Evolutionary conservation across 2,797 vertebrate species (phyloP).

Genomic region (Toxotes lorentzi): DNA sequence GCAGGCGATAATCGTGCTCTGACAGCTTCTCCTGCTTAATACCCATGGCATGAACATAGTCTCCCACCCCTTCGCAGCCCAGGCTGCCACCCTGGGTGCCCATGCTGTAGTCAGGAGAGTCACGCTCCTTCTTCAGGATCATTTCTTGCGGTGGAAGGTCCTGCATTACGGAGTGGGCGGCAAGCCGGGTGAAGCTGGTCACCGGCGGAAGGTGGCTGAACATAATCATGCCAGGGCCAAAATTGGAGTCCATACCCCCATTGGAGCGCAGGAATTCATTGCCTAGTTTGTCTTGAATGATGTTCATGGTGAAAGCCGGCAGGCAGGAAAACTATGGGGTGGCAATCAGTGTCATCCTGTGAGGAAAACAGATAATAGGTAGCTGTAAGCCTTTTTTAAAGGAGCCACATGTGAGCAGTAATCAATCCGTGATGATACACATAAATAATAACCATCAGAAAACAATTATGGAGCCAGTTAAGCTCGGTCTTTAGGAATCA

Average conservation of each 20-base stretch:
- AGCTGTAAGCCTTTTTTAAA: not conserved
- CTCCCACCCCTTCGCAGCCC: slow-evolving; percentile 66
- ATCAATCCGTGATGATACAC: slow-evolving; percentile 3
- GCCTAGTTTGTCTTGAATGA: slow-evolving; percentile 92
- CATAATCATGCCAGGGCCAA: slow-evolving; percentile 94
- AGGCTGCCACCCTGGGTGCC: slow-evolving; percentile 60
- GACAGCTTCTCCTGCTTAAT: slow-evolving; percentile 96
- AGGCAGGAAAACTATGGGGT: slow-evolving; percentile 75
- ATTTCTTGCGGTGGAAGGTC: slow-evolving; percentile 88
- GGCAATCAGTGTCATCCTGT: slow-evolving; percentile 81
- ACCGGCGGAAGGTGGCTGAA: slow-evolving; percentile 98
- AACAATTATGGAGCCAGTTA: slow-evolving; percentile 54
- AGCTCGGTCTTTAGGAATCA: slow-evolving; percentile 63
- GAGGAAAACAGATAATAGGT: slow-evolving; percentile 12
- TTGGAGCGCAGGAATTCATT: slow-evolving; percentile 92
- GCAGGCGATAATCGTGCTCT: slow-evolving; percentile 90
- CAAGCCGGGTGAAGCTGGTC: slow-evolving; percentile 95
- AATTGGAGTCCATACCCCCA: slow-evolving; percentile 93
- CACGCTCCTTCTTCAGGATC: slow-evolving; percentile 96
- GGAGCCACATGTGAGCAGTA: not conserved
- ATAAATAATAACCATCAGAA: slow-evolving; percentile 39
- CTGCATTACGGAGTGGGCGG: slow-evolving; percentile 89
- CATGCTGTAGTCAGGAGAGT: slow-evolving; percentile 86
- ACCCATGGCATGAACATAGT: slow-evolving; percentile 88
- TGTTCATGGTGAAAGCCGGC: slow-evolving; percentile 84